phyloP scores from a whole-genome alignment of 2,888 invertebrate genomes.

The Drosophila tripunctata region DNA sequence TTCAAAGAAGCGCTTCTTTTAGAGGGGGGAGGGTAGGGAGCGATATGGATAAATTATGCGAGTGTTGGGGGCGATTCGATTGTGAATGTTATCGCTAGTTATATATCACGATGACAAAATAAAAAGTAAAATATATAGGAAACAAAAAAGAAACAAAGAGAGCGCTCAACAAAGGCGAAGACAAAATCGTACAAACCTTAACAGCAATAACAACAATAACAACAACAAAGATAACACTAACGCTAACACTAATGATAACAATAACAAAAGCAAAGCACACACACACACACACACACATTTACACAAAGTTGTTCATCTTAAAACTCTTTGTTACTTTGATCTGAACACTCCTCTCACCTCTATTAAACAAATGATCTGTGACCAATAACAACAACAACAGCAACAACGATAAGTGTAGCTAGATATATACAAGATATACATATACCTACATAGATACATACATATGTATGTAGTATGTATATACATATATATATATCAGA shows the following conservation, averaged over 20 bases:
- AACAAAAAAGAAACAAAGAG: slow-evolving; percentile 57
- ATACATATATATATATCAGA: slow-evolving; percentile 15
- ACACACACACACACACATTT: no score
- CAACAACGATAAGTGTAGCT: slow-evolving; percentile 30
- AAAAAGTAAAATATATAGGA: neutral
- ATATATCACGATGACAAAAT: slow-evolving; percentile 54
- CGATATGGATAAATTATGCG: slow-evolving; percentile 32
- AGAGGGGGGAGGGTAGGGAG: slow-evolving; percentile 1
- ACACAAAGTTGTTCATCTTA: neutral
- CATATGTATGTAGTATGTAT: slow-evolving; percentile 17
- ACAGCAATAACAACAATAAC: slow-evolving; percentile 35
- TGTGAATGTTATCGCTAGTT: slow-evolving; percentile 44
- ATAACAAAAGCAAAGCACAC: slow-evolving; percentile 5
- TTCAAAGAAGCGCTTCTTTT: slow-evolving; percentile 3
- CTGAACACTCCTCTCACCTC: slow-evolving; percentile 10
- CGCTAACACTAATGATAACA: slow-evolving; percentile 32
- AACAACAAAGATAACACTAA: neutral
- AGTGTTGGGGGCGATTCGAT: slow-evolving; percentile 40
- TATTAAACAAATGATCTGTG: slow-evolving; percentile 52
- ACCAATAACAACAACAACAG: slow-evolving; percentile 28
- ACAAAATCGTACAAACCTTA: slow-evolving; percentile 67
- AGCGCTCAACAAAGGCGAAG: slow-evolving; percentile 46
- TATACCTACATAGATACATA: no score
- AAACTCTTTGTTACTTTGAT: neutral
- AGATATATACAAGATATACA: slow-evolving; percentile 53